phyloP scores from a whole-genome alignment of 2,113 vertebrate genomes.

The Thermophis baileyi region DNA sequence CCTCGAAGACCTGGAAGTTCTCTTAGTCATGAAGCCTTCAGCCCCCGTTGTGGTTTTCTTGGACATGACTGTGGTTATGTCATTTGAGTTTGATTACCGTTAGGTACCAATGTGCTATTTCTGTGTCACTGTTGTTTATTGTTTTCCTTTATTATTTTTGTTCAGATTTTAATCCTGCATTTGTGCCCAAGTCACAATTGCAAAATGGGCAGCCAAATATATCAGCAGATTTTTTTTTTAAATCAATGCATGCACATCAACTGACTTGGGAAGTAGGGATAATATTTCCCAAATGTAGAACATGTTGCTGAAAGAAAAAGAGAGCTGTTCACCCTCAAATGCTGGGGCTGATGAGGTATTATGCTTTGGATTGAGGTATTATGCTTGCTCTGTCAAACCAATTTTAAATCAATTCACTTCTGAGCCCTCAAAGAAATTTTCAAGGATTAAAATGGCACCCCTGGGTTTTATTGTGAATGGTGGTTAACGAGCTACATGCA shows the following conservation, averaged over 20 bases:
- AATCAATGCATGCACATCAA: not conserved
- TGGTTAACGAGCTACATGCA: not conserved
- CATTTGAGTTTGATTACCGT: not conserved
- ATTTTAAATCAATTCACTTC: not conserved
- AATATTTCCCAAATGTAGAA: not conserved
- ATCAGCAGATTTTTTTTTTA: not conserved
- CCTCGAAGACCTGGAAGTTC: not conserved
- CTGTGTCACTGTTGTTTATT: not conserved
- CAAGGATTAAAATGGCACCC: constrained; percentile 8
- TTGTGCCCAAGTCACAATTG: not conserved
- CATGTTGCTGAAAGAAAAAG: not conserved
- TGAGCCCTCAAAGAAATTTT: not conserved
- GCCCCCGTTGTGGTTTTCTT: not conserved
- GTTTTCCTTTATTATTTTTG: not conserved
- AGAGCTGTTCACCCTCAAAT: not conserved
- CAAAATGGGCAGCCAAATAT: not conserved
- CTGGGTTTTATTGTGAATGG: not conserved
- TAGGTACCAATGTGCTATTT: not conserved
- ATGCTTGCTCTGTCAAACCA: not conserved
- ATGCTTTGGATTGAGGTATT: not conserved
- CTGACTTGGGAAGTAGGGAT: not conserved
- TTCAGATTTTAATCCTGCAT: not conserved
- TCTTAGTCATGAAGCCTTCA: not conserved
- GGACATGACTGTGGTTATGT: not conserved
- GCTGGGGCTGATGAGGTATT: not conserved